phyloP scores from a whole-genome alignment of 2,888 invertebrate species.

The Cabera pusaria region DNA sequence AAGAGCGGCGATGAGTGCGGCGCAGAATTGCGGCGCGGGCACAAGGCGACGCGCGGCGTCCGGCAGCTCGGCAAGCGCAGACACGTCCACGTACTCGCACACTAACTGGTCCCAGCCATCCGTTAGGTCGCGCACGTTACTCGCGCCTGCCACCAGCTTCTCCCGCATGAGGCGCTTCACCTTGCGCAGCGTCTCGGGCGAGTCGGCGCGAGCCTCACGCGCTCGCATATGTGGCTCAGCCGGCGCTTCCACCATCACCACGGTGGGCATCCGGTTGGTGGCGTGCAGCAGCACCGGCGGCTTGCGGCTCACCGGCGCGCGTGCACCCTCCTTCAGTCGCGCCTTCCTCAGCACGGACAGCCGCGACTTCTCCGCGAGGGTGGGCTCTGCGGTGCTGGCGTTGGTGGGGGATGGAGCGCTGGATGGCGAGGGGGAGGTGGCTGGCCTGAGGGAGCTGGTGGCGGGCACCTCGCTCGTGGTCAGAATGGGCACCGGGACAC shows the following conservation, averaged over 20 bases:
- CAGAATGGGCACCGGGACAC: not conserved
- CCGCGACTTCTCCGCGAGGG: slow-evolving; percentile 64
- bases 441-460: slow-evolving; percentile 3
- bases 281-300: slow-evolving; percentile 68
- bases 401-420: slow-evolving; percentile 2
- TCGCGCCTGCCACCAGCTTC: slow-evolving; percentile 57
- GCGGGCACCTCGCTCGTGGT: not conserved
- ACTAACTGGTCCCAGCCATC: slow-evolving; percentile 69
- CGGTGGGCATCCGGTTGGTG: slow-evolving; percentile 51
- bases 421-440: slow-evolving; percentile 11
- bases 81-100: slow-evolving; percentile 68
- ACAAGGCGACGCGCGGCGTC: not conserved
- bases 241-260: slow-evolving; percentile 65
- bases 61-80: slow-evolving; percentile 31
- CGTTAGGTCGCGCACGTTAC: slow-evolving; percentile 60
- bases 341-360: slow-evolving; percentile 67
- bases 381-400: slow-evolving; percentile 39
- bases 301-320: slow-evolving; percentile 45
- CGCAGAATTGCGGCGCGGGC: not conserved
- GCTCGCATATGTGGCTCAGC: slow-evolving; percentile 45
- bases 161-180: slow-evolving; percentile 65
- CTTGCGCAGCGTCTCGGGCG: slow-evolving; percentile 46
- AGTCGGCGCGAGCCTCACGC: slow-evolving; percentile 44
- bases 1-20: not conserved
- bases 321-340: slow-evolving; percentile 51